Evolutionary conservation across 1,140 invertebrate species (phyloP), one percentile per base, ranked within the genome.

Genomic region (Drosophila littoralis): DNA sequence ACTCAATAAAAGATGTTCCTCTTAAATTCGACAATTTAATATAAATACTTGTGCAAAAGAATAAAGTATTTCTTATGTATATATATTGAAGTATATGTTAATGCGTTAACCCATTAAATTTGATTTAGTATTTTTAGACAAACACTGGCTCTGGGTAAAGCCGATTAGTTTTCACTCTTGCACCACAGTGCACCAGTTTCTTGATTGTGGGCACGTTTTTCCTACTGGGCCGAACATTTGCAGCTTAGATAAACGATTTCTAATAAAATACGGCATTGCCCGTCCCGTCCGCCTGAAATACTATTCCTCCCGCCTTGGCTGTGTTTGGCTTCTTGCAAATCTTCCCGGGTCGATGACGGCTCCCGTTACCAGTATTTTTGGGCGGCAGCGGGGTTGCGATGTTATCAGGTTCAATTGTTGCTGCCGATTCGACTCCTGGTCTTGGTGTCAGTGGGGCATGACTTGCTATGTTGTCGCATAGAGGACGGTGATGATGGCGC

Each of bases 211-310:
- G 51, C 83, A 86, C 82, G 79, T 82, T 73, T 66, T 32, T 12
- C 51, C 58, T 32, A 57, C 72, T 79, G 73, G 63, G 61, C 60
- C 79, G 10, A 42, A 67, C 52, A 72, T 75, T 82, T 57, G 70
- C 33, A 61, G 76, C 63, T 43, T 59, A 79, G 84, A 89, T 89
- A 89, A 89, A 89, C 81, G 84, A 80, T 89, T 90, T 89, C 84
- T 85, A 89, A 89, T 89, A 89, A 89, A 89, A 75, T 75, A 75
- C 58, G 65, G 64, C 59, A 65, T 60, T 70, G 69, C 72, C 75
- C 71, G 79, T 77, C 72, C 75, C 71, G 79, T 77, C 66, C 43
- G 32, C 74, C 77, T 71, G 81, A 85, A 81, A 84, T 70, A 81
- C 75, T 74, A 69, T 71, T 70, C 60, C 57, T 64, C 17, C 48